Conservation (phyloP, 2,113 vertebrate genomes). For the Rhadina sibilatrix region DNA sequence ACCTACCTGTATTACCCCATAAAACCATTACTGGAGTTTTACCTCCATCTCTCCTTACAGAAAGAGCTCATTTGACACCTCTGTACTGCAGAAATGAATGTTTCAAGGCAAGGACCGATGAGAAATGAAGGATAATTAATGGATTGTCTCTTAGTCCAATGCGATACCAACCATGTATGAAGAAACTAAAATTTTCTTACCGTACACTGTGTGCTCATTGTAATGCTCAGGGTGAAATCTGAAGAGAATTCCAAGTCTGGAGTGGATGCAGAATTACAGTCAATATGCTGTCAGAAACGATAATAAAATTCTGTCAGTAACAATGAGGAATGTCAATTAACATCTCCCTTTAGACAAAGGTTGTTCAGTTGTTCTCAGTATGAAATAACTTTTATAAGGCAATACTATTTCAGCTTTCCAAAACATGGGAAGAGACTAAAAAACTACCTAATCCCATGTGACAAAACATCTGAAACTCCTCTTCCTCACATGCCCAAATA, state of each 20-base stretch:
- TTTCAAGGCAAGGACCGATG: conserved; percentile 69
- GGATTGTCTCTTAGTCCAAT: conserved; percentile 28
- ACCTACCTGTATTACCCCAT: neutral
- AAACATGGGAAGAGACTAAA: neutral
- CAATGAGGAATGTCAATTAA: neutral
- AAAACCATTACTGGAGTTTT: neutral
- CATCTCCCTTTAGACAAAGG: neutral
- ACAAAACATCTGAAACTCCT: neutral
- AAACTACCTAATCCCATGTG: neutral
- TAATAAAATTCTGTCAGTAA: neutral
- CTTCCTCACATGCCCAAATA: neutral
- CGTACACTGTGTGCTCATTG: conserved; percentile 79
- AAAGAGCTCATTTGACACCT: neutral
- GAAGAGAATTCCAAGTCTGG: conserved; percentile 88
- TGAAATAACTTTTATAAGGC: neutral
- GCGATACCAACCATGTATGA: neutral
- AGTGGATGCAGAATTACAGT: conserved; percentile 81
- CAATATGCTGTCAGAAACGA: conserved; percentile 74
- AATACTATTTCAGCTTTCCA: neutral
- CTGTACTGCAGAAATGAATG: conserved; percentile 8
- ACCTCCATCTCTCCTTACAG: neutral
- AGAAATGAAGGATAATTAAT: conserved; percentile 65
- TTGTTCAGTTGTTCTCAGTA: neutral
- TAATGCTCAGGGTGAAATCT: conserved; percentile 85
- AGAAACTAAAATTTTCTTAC: conserved; percentile 72